Base-by-base conservation (phyloP, 2,888 invertebrate genomes). In the Ophion costatus region DNA sequence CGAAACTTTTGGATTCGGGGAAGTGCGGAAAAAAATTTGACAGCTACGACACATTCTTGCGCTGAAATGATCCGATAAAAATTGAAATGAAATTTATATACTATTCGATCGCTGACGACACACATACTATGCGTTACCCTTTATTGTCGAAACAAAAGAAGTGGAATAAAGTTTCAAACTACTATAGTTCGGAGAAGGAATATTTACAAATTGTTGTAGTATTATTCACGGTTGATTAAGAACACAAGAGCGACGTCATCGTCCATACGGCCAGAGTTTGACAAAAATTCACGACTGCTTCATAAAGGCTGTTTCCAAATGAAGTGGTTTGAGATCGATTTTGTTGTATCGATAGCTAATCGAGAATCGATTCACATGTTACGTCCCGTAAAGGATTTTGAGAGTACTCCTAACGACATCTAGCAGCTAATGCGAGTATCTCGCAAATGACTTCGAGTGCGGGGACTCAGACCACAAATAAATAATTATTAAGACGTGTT, bases 41-140 rank as follows among this genome's bases (percentile, higher is more conserved):
- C 59, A 38, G 59, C 51, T 71, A 24, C n/a, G 33, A 71, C 33
- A 29, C 70, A 71, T 71, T 69, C 45, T 69, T 29, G 42, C 42
- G 42, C 14, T 3, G 24, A 22, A 45, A 67, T 17, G 29, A 29
- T 51, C 29, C 69, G 17, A 14, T 10, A 14, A 4, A 24, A 51
- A 24, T 45, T 24, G 7, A 24, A n/a, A 51, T 24, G 1, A n/a
- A 45, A 9, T 51, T 69, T 51, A 1, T 17, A 45, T 45, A 14
- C 14, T 33, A 42, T 69, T 42, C 6, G 45, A 14, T 51, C 45
- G 24, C 45, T 45, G 17, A 45, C 5, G 51, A 51, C 14, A 17
- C 17, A 14, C 17, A 17, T 17, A 51, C 4, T 2, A 5, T 51
- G 38, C 38, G 9, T 38, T 6, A 3, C 11, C 14, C 17, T 51